Percentiles rank a stretch among this genome's conserved stretches.
These are phyloP conservation scores for Drosophila suboccidentalis DNA, from an alignment of 2,888 invertebrate species.

Conservation along the genomic window DNA sequence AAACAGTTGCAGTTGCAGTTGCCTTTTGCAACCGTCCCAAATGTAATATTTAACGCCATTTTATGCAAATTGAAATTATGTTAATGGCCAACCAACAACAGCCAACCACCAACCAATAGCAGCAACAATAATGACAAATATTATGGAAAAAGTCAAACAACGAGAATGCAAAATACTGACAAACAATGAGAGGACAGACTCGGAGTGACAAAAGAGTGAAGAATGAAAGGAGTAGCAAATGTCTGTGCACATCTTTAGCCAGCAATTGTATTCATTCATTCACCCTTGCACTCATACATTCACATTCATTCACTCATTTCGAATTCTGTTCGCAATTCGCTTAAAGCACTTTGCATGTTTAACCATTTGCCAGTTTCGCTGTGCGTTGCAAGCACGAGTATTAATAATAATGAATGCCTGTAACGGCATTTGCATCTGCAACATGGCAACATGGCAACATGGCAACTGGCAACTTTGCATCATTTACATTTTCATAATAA, in stretches of 20 bases:
- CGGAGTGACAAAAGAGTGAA: constrained; percentile 3
- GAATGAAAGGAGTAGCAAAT: neutral
- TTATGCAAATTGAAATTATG: constrained; percentile 81
- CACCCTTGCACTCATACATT: constrained; percentile 5
- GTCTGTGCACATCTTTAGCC: constrained; percentile 40
- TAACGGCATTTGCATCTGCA: constrained; percentile 37
- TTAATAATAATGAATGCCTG: constrained; percentile 58
- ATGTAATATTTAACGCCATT: constrained; percentile 78
- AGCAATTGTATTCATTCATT: constrained; percentile 26
- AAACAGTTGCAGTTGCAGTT: constrained; percentile 16
- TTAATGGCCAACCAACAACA: constrained; percentile 68
- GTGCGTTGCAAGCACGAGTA: constrained; percentile 24
- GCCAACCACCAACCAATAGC: constrained; percentile 41
- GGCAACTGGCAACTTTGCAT: constrained; percentile 53
- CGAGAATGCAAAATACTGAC: constrained; percentile 49
- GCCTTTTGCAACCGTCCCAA: constrained; percentile 52
- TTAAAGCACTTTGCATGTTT: constrained; percentile 75
- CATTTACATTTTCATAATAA: constrained; percentile 80
- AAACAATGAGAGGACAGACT: constrained; percentile 35
- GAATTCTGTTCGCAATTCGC: constrained; percentile 59
- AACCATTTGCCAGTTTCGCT: constrained; percentile 41
- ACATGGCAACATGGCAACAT: constrained; percentile 28
- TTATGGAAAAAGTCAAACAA: constrained; percentile 53
- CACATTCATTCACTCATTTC: constrained; percentile 49
- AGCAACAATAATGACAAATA: constrained; percentile 44